These are phyloP conservation scores for Leptinotarsa texana DNA, from an alignment of 1,140 invertebrate genomes.

Conservation along the genomic window DNA sequence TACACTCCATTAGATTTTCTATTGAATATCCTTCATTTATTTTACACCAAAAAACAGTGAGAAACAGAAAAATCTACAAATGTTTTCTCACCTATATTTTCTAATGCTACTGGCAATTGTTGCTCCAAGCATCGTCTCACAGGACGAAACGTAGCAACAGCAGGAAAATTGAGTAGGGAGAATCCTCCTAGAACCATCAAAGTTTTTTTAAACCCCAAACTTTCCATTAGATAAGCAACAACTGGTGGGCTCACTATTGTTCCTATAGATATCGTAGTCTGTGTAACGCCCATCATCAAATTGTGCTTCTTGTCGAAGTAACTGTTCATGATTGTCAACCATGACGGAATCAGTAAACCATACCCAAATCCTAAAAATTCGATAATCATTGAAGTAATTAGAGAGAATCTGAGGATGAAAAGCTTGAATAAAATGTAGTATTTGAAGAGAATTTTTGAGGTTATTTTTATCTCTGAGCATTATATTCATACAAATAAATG, in stretches of 20 bases:
- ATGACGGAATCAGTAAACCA: background rate
- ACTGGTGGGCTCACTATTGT: background rate
- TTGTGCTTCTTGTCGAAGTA: constrained; percentile 8
- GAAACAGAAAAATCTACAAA: too few relatives aligned
- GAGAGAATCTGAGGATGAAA: too few relatives aligned
- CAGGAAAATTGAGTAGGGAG: background rate
- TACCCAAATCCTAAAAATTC: background rate
- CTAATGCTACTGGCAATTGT: too few relatives aligned
- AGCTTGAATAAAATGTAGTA: too few relatives aligned
- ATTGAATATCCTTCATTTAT: too few relatives aligned
- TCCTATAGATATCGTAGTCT: background rate
- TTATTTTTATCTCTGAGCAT: too few relatives aligned
- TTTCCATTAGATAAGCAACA: background rate
- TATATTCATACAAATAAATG: too few relatives aligned
- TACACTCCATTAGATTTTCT: too few relatives aligned
- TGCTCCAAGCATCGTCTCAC: background rate
- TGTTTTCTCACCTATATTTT: too few relatives aligned
- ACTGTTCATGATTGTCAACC: background rate
- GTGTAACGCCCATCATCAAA: background rate
- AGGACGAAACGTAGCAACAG: background rate
- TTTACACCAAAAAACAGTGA: too few relatives aligned
- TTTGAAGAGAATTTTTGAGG: too few relatives aligned
- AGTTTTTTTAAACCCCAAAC: background rate
- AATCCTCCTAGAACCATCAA: background rate
- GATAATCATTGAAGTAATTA: background rate